phyloP scores from a whole-genome alignment of 2,797 vertebrate species.

The Agapornis canus region DNA sequence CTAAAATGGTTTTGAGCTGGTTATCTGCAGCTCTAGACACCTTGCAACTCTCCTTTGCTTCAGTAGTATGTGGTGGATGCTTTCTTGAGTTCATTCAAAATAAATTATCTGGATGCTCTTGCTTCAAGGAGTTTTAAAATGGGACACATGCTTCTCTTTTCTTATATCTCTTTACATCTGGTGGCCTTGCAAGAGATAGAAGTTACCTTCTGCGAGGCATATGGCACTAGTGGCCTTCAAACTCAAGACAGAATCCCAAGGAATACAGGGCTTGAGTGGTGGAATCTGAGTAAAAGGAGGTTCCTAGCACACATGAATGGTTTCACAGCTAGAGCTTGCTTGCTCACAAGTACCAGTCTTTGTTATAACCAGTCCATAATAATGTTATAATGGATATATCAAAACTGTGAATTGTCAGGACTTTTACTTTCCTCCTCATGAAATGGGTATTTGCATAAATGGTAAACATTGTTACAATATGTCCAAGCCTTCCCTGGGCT shows the following conservation, averaged over 20 bases:
- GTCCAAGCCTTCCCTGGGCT: background rate
- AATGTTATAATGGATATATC: background rate
- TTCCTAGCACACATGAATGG: background rate
- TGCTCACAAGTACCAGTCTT: background rate
- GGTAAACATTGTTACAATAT: background rate
- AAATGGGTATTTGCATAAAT: background rate
- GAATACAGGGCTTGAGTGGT: background rate
- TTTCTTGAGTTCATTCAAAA: background rate
- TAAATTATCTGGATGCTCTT: background rate
- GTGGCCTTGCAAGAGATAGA: background rate
- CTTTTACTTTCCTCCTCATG: background rate
- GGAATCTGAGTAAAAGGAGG: background rate
- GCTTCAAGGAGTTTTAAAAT: background rate
- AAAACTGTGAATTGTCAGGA: background rate
- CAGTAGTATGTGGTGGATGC: accelerated
- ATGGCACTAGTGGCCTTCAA: background rate
- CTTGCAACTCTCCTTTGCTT: background rate
- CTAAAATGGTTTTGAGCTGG: background rate
- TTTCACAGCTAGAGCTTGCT: background rate
- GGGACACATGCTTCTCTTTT: background rate
- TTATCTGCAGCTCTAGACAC: background rate
- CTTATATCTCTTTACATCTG: background rate
- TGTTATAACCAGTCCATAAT: background rate
- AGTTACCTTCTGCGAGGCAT: background rate
- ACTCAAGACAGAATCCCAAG: background rate